These are phyloP conservation scores for Macaria notata DNA, from an alignment of 2,888 invertebrate species.

Conservation along the genomic window DNA sequence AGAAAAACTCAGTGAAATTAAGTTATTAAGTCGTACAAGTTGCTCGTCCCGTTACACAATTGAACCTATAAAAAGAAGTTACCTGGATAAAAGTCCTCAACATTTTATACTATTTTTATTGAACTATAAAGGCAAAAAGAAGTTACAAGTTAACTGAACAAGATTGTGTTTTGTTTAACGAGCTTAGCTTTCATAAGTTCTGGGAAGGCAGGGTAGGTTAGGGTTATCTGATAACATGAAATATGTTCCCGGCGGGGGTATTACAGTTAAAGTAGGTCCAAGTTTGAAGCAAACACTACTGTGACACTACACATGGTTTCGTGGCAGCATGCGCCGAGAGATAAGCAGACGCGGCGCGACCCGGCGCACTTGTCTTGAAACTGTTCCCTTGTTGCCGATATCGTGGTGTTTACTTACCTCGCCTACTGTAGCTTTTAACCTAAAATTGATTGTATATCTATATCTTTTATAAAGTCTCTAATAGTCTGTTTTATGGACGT, in stretches of 20 bases:
- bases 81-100: neutral
- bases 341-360: slow-evolving; percentile 46
- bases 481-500: no score
- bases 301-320: slow-evolving; percentile 30
- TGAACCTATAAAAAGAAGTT: neutral
- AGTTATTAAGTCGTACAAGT: no score
- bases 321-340: slow-evolving; percentile 40
- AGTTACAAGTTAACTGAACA: neutral
- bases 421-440: slow-evolving; percentile 7
- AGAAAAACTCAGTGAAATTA: no score
- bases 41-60: neutral
- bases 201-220: neutral
- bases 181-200: slow-evolving; percentile 2
- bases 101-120: neutral
- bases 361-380: slow-evolving; percentile 42
- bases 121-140: slow-evolving; percentile 1
- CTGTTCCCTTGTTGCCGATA: slow-evolving; percentile 34
- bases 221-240: slow-evolving; percentile 6
- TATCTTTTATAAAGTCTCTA: no score
- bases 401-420: slow-evolving; percentile 10
- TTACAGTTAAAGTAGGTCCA: slow-evolving; percentile 17
- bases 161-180: slow-evolving; percentile 1
- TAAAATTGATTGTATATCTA: neutral
- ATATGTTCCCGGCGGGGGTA: slow-evolving; percentile 8
- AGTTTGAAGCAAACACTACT: slow-evolving; percentile 38